These are phyloP conservation scores for Chaunax sp. DNA, from an alignment of 2,797 vertebrate species.

Conservation along the genomic window DNA sequence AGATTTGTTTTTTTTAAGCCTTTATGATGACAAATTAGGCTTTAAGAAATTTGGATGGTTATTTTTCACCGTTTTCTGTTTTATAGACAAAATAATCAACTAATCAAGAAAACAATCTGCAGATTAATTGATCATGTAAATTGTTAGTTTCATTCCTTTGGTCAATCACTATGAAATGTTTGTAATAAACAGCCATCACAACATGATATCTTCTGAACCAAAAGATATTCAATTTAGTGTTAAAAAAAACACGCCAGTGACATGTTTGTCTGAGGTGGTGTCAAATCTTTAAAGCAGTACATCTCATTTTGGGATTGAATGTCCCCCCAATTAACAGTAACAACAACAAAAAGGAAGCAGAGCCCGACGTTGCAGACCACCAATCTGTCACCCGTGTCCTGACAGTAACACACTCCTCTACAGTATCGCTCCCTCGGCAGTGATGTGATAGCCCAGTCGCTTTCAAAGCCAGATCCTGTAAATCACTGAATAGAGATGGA, in stretches of 20 bases:
- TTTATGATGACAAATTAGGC: background rate
- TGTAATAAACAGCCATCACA: too few species aligned
- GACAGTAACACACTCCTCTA: slow-evolving; percentile 12
- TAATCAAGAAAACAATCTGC: too few species aligned
- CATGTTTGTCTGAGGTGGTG: slow-evolving; percentile 5
- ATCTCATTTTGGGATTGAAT: slow-evolving; percentile 44
- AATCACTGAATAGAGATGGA: slow-evolving; percentile 66
- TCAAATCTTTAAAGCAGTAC: slow-evolving; percentile 12
- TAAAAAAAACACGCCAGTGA: background rate
- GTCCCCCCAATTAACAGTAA: slow-evolving; percentile 52
- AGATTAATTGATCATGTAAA: too few species aligned
- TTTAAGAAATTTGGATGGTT: background rate
- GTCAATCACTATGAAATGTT: too few species aligned
- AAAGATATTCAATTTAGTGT: background rate
- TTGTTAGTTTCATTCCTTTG: too few species aligned
- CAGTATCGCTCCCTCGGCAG: slow-evolving; percentile 73
- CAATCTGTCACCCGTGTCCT: slow-evolving; percentile 66
- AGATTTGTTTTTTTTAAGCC: too few species aligned
- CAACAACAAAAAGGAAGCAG: slow-evolving; percentile 53
- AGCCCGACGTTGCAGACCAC: slow-evolving; percentile 48
- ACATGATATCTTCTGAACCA: background rate
- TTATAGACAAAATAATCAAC: too few species aligned
- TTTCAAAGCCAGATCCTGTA: slow-evolving; percentile 67
- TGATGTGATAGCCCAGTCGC: slow-evolving; percentile 70
- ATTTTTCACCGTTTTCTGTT: background rate